Base-by-base conservation (phyloP, 2,888 invertebrate genomes). In the Ophonus ardosiacus region DNA sequence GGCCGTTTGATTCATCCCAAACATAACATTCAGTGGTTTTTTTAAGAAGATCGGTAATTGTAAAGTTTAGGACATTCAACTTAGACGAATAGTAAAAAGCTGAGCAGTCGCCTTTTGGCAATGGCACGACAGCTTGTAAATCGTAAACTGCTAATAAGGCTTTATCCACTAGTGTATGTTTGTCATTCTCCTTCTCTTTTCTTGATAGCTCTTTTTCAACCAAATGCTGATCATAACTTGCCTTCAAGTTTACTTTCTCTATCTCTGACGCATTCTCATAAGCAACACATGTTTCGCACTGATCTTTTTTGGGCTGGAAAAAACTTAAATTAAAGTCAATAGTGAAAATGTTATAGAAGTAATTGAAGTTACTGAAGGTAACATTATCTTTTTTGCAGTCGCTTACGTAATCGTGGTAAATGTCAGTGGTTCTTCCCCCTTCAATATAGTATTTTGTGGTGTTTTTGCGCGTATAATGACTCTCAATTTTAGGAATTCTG, bases 251-350 rank as follows among this genome's bases (percentile, higher is more conserved):
- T 31, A 80, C 85, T 79, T 87, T 86, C 80, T 86, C 87, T 85
- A 88, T 85, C n/a, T 86, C 88, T 24, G 78, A 80, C 76, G 89
- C 87, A 87, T 88, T 88, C 85, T 88, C 86, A 81, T 87, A 88
- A 7, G 87, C 76, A 38, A 86, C 87, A 85, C 88, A 88, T 10
- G 85, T 86, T 82, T 89, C 88, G 21, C 21, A 21, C 21, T 68
- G 8, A n/a, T 6, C 38, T 88, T 89, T 89, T 71, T 87, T 88
- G 7, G 87, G 87, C 40, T 71, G 79, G 61, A 88, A 89, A 81
- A 89, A 88, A 40, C 88, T 87, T 71, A 88, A 88, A 87, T 90
- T 89, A 82, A 88, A 89, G 86, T 89, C 89, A 89, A 86, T 88
- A 88, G 24, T 87, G 86, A 21, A 86, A 68, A 86, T 88, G 21